phyloP scores from a whole-genome alignment of 2,888 invertebrate species.

The Rhorus exstirpatorius region DNA sequence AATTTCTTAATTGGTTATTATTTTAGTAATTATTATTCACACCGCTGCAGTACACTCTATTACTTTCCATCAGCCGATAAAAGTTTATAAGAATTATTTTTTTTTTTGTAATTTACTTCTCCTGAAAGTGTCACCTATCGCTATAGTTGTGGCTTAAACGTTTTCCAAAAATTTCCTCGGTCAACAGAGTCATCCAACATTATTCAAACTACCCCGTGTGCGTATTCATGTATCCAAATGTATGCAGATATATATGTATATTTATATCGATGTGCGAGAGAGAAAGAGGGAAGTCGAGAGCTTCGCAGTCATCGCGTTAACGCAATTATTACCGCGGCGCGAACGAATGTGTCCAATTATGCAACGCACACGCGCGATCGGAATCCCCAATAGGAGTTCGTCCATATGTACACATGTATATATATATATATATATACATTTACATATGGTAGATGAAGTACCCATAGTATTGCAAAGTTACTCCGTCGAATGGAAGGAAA shows the following conservation, averaged over 20 bases:
- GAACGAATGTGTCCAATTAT: slow-evolving; percentile 80
- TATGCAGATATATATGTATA: slow-evolving; percentile 16
- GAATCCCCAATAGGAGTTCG: slow-evolving; percentile 52
- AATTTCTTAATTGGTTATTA: too few relatives aligned
- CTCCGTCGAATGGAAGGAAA: neutral
- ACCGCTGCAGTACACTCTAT: too few relatives aligned
- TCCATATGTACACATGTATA: slow-evolving; percentile 5
- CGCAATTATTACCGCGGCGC: slow-evolving; percentile 77
- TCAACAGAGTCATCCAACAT: neutral
- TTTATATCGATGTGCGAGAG: slow-evolving; percentile 37
- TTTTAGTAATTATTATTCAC: too few relatives aligned
- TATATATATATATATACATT: too few relatives aligned
- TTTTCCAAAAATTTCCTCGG: neutral
- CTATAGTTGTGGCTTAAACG: too few relatives aligned
- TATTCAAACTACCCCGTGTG: neutral
- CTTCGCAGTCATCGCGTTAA: slow-evolving; percentile 75
- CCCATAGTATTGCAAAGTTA: slow-evolving; percentile 27
- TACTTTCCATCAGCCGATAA: too few relatives aligned
- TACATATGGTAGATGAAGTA: slow-evolving; percentile 10
- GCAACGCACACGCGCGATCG: slow-evolving; percentile 66
- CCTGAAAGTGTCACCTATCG: too few relatives aligned
- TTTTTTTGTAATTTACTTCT: too few relatives aligned
- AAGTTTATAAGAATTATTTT: too few relatives aligned
- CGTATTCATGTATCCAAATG: slow-evolving; percentile 28
- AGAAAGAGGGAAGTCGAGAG: slow-evolving; percentile 48